These are phyloP conservation scores for Clytia hemisphaerica DNA, from an alignment of 30 jellyfish, hydroid and myxozoan species.

Conservation along the genomic window DNA sequence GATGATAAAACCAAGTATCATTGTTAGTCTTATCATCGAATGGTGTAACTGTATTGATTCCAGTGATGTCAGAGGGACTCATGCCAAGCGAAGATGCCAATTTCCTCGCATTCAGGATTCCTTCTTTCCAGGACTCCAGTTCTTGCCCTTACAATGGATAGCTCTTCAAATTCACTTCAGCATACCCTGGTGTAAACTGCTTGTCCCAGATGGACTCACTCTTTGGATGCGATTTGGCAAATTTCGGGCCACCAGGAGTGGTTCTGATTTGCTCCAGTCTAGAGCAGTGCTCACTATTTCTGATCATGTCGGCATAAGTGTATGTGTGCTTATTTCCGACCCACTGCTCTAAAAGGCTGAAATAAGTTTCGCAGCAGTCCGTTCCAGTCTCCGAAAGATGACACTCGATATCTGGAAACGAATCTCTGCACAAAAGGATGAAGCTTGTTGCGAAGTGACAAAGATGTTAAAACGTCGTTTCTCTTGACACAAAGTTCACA, in stretches of 20 bases:
- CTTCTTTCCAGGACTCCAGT: conserved; percentile 22
- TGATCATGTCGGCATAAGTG: background rate
- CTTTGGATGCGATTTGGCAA: background rate
- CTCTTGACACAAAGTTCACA: too few relatives aligned
- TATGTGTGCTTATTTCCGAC: background rate
- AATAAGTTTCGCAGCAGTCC: too few relatives aligned
- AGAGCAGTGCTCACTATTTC: background rate
- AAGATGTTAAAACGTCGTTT: too few relatives aligned
- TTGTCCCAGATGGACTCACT: conserved; percentile 1
- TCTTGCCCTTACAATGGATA: conserved; percentile 20
- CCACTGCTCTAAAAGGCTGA: background rate
- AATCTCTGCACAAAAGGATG: too few relatives aligned
- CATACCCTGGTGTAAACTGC: too few relatives aligned
- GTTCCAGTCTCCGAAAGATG: background rate
- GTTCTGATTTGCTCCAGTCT: background rate
- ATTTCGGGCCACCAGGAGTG: background rate
- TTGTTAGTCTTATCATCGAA: too few relatives aligned
- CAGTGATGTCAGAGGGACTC: too few relatives aligned
- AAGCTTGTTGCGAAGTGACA: too few relatives aligned
- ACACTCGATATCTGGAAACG: too few relatives aligned
- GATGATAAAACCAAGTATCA: too few relatives aligned
- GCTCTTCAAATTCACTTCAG: too few relatives aligned
- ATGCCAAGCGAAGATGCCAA: conserved; percentile 27
- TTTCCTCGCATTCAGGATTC: conserved; percentile 17
- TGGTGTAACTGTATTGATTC: too few relatives aligned